Base-by-base conservation (phyloP, 2,113 vertebrate species). In the Clupea harengus region DNA sequence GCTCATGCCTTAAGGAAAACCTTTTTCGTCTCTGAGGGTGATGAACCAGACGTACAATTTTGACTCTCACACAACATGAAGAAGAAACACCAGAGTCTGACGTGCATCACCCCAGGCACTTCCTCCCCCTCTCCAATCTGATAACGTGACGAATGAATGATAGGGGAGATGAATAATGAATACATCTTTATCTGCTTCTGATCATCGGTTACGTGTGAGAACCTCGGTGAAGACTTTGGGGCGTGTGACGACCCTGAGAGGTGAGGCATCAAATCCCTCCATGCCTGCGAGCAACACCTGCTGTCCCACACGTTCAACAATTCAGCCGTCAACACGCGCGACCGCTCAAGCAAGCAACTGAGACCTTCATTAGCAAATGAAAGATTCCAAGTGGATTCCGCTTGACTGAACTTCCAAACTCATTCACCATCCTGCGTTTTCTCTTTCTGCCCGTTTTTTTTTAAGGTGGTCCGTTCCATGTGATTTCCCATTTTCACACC, bases 171-270 rank as follows among this genome's bases (percentile, higher is more conserved):
- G 67, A 75, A 75, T 75, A 75, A 75, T 75, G 67, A 75, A 75
- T 75, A 75, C 67, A 75, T 75, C 67, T 75, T 75, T 75, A 75
- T 75, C 67, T 39, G 67, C 13, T 75, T 75, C 25, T 75, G 67
- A 75, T 75, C 67, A 75, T 10, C 10, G 28, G 25, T 75, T 75
- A 32, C 25, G 11, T 15, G 67, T 28, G 67, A 75, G 67, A 75
- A 75, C 25, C 28, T 11, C 28, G 10, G 67, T 13, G 9, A 39
- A 13, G 67, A 75, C 28, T 75, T 75, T 10, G 39, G 67, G 67
- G 25, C 67, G 67, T 75, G 67, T 39, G 28, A 75, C 2, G 28
- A 15, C 67, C 67, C 9, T 0, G 9, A 39, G 67, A 32, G 25
- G 67, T 28, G 11, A 39, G 67, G 67, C 67, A 75, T 75, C 28